These are phyloP conservation scores for Papilio polyxenes DNA, from an alignment of 1,140 invertebrate species.

Conservation along the genomic window DNA sequence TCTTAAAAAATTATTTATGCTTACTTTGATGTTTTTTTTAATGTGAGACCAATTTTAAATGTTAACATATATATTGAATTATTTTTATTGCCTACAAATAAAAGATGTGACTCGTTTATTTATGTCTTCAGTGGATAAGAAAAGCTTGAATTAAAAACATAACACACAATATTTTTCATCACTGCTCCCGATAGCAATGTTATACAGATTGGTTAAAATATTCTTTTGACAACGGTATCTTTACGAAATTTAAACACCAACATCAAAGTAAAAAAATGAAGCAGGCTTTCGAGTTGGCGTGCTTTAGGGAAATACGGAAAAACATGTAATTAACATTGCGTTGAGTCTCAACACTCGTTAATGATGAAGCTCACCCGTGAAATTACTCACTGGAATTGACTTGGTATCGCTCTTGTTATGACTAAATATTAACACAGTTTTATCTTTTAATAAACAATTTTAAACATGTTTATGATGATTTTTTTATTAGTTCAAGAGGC, in stretches of 20 bases:
- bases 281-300: not conserved
- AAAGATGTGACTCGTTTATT: too few relatives aligned
- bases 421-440: not conserved
- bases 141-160: too few relatives aligned
- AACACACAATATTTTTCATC: too few relatives aligned
- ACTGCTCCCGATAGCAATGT: not conserved
- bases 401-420: constrained; percentile 1
- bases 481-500: too few relatives aligned
- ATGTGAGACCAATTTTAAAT: too few relatives aligned
- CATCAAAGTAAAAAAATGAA: constrained; percentile 12
- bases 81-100: too few relatives aligned
- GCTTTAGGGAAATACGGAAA: not conserved
- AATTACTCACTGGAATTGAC: not conserved
- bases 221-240: not conserved
- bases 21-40: too few relatives aligned
- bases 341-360: constrained; percentile 8
- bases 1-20: too few relatives aligned
- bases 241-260: constrained; percentile 5
- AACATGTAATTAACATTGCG: not conserved
- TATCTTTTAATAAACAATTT: not conserved
- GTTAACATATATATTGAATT: too few relatives aligned
- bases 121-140: too few relatives aligned
- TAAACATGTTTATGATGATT: not conserved
- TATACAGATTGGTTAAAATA: not conserved
- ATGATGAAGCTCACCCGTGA: not conserved